Percentiles rank a stretch among this genome's conserved stretches.
phyloP scores from a whole-genome alignment of 2,113 vertebrate genomes.

The Alaudala cheleensis region DNA sequence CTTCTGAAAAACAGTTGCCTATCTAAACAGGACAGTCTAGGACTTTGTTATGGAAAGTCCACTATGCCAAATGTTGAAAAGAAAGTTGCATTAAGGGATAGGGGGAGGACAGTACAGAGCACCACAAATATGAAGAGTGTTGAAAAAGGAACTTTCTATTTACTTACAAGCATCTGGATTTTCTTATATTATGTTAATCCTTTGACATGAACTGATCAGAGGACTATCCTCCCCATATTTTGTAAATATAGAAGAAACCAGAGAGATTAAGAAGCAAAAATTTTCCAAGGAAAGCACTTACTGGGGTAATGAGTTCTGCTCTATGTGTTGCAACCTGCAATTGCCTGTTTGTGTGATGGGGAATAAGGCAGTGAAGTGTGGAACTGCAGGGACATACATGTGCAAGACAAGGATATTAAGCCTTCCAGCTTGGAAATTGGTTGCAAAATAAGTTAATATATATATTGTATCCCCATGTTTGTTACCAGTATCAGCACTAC shows the following conservation, averaged over 20 bases:
- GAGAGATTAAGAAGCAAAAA: not conserved
- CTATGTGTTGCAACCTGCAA: not conserved
- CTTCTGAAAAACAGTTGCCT: not conserved
- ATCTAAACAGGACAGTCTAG: not conserved
- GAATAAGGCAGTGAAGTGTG: not conserved
- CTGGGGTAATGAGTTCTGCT: not conserved
- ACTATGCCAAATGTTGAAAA: not conserved
- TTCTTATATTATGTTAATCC: not conserved
- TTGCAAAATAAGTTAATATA: not conserved
- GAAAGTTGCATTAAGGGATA: not conserved
- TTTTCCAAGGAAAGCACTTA: not conserved
- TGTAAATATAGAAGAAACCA: not conserved
- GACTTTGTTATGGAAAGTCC: not conserved
- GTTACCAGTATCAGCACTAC: not conserved
- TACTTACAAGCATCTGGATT: not conserved
- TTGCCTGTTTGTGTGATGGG: not conserved
- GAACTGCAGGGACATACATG: not conserved
- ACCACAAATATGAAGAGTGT: not conserved
- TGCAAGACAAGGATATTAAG: not conserved
- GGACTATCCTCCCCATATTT: not conserved
- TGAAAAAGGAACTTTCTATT: not conserved
- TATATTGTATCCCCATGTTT: not conserved
- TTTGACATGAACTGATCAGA: not conserved
- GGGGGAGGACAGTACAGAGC: not conserved
- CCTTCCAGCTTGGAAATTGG: not conserved